Evolutionary conservation across 2,113 vertebrate genomes (phyloP), one percentile per base, ranked within the genome.

Genomic region (Poeciliopsis retropinna): DNA sequence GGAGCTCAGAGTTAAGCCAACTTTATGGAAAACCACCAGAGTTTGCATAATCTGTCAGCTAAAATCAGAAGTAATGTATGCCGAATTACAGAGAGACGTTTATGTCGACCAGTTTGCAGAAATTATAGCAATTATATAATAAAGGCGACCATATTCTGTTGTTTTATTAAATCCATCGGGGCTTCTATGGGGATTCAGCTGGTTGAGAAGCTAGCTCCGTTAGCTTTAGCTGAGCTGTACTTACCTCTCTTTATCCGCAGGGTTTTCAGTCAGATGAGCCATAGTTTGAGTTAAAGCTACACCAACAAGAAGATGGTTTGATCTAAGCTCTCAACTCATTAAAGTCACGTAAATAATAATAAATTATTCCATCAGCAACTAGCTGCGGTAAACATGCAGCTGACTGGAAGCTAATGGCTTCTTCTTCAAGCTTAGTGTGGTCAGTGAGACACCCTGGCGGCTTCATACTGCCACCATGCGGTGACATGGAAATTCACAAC

Each of bases 191-290:
- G 14, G 11, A 44, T 6, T 64, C 29, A 12, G 5, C 1, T 12
- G 32, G 60, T 9, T 22, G 0, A 17, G 2, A 0, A 1, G 66
- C 44, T 69, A 27, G 44, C 51, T 3, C 6, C 17, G 51, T 25
- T 83, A 76, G 76, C 80, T 44, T 60, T 68, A 84, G 67, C 70
- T 34, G 32, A 44, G 78, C 82, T 63, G 14, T 13, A 60, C 90
- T 73, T 39, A 94, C 94, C 94, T 86, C 65, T 94, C 92, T 76
- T 93, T 92, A 5, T 91, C 92, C 0, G 92, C 90, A 3, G 90
- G 92, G 65, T 92, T 93, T 27, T 80, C 62, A 3, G 85, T 92
- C 10, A 93, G 78, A 68, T 93, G 83, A 29, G 92, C 91, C 92
- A 93, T 93, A 1, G 13, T 82, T 2, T 1, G 1, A 37, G 4